These are phyloP conservation scores for Clitarchus hookeri DNA, from an alignment of 2,888 invertebrate species.

Conservation along the genomic window DNA sequence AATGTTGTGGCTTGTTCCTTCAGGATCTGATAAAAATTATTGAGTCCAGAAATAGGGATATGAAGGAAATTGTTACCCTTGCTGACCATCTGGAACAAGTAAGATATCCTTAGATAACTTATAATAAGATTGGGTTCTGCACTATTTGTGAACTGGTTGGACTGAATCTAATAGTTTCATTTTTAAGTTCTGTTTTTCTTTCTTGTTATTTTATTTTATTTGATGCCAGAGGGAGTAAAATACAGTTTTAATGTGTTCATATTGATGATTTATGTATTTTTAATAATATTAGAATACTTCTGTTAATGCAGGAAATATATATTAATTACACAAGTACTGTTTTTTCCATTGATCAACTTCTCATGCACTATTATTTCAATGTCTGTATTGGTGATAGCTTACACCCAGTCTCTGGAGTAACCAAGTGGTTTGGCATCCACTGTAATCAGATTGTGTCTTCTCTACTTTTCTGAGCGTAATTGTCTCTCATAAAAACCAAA, in stretches of 20 bases:
- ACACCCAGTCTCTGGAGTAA: too few species aligned
- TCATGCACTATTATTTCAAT: too few species aligned
- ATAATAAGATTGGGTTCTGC: neutral
- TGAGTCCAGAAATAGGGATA: slow-evolving; percentile 71
- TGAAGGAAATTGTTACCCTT: slow-evolving; percentile 73
- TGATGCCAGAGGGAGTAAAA: neutral
- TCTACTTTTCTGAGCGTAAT: too few species aligned
- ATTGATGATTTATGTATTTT: too few species aligned
- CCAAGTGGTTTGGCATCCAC: too few species aligned
- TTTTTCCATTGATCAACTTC: too few species aligned
- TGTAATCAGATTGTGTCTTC: too few species aligned
- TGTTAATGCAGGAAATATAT: too few species aligned
- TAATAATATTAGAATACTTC: too few species aligned
- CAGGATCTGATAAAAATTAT: slow-evolving; percentile 78
- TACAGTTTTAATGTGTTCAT: neutral
- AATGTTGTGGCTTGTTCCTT: slow-evolving; percentile 49
- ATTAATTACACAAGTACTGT: too few species aligned
- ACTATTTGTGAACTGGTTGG: neutral
- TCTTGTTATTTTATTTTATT: slow-evolving; percentile 2
- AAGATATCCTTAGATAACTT: slow-evolving; percentile 56
- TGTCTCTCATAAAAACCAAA: too few species aligned
- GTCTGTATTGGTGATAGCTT: too few species aligned
- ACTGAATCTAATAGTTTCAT: slow-evolving; percentile 15
- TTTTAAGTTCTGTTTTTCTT: neutral
- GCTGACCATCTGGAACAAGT: slow-evolving; percentile 84